Percentiles rank a stretch among this genome's conserved stretches.
Evolutionary conservation across 2,797 vertebrate genomes (phyloP).

Genomic region (Rhynchotus rufescens): DNA sequence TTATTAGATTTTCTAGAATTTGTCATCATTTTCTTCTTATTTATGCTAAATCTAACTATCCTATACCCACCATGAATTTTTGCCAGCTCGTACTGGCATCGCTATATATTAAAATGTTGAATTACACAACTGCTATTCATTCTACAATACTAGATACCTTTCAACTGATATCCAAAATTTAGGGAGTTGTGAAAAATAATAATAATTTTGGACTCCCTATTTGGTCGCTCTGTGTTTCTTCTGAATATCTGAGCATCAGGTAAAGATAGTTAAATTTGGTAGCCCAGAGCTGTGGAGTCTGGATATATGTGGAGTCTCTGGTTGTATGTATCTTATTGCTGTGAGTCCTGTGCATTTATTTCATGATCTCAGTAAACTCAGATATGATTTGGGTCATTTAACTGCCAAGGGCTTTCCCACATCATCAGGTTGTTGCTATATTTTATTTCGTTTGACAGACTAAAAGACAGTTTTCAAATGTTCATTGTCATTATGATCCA

Average conservation of each 20-base stretch:
- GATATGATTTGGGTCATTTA: slow-evolving; percentile 11
- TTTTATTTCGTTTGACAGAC: not conserved
- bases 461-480: slow-evolving; percentile 23
- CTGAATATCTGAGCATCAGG: not conserved
- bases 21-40: not conserved
- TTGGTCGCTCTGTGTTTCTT: not conserved
- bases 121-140: not conserved
- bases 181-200: not conserved
- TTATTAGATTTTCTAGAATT: not conserved
- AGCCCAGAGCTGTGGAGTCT: not conserved
- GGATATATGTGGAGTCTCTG: not conserved
- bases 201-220: not conserved
- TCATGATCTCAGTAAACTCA: not conserved
- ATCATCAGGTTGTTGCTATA: not conserved
- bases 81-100: not conserved
- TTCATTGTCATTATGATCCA: not conserved
- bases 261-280: not conserved
- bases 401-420: not conserved
- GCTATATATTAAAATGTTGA: not conserved
- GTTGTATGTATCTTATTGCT: not conserved
- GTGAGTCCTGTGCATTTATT: not conserved
- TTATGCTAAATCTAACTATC: not conserved
- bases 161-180: not conserved
- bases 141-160: not conserved
- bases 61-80: not conserved